A percentile compares a stretch with the other conserved stretches of the same genome.
phyloP scores from a whole-genome alignment of 1,140 invertebrate genomes.

The Mactra quadrangularis region DNA sequence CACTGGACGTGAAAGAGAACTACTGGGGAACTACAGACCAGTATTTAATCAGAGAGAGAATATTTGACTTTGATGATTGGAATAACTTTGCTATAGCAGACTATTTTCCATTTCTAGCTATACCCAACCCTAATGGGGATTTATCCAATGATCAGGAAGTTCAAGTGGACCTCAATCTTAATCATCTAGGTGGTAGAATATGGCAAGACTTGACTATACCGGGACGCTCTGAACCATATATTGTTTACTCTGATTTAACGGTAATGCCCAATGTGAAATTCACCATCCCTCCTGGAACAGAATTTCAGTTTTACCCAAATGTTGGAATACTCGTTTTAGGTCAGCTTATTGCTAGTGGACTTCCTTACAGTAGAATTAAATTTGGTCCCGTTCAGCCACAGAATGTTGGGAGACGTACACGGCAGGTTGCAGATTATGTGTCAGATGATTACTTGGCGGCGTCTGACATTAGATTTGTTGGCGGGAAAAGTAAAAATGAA shows the following conservation, averaged over 20 bases:
- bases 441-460: neutral
- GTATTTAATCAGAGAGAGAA: constrained; percentile 90
- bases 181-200: constrained; percentile 92
- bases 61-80: constrained; percentile 99
- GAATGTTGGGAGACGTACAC: constrained; percentile 59
- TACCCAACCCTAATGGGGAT: constrained; percentile 74
- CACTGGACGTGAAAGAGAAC: constrained; percentile 95
- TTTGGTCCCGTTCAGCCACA: constrained; percentile 68
- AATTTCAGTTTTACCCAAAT: constrained; percentile 97
- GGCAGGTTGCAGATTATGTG: neutral
- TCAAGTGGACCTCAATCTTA: constrained; percentile 74
- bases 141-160: constrained; percentile 84
- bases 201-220: constrained; percentile 89
- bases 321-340: constrained; percentile 98
- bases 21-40: constrained; percentile 95
- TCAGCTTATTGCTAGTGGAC: constrained; percentile 93
- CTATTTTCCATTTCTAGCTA: constrained; percentile 92
- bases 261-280: constrained; percentile 96
- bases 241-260: constrained; percentile 95
- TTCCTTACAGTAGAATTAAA: constrained; percentile 87
- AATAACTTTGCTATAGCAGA: constrained; percentile 97
- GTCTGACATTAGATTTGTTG: constrained; percentile 56
- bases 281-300: constrained; percentile 94
- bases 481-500: constrained; percentile 79
- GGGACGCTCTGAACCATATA: constrained; percentile 89